These are phyloP conservation scores for Eurystomus gularis DNA, from an alignment of 2,113 vertebrate species.

Conservation along the genomic window DNA sequence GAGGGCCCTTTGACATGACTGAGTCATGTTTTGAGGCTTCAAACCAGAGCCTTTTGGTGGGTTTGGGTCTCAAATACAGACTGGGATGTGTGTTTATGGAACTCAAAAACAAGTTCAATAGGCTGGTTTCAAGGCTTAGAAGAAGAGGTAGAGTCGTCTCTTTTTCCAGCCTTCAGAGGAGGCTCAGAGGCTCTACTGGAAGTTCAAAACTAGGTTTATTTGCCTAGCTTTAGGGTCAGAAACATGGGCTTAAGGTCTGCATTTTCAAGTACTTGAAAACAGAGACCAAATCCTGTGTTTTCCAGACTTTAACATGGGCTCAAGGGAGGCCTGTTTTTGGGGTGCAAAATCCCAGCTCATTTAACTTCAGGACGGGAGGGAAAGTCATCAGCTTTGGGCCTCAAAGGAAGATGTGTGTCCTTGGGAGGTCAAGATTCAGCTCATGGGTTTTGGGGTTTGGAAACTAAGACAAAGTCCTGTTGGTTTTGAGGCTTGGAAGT, in stretches of 20 bases:
- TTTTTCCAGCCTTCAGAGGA: not conserved
- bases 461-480: not conserved
- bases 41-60: not conserved
- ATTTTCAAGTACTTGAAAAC: not conserved
- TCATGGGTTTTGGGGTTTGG: not conserved
- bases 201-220: not conserved
- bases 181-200: not conserved
- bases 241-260: not conserved
- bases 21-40: too few relatives aligned
- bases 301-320: not conserved
- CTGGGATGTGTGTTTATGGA: not conserved
- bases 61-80: not conserved
- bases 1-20: too few relatives aligned
- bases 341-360: not conserved
- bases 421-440: too few relatives aligned
- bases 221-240: not conserved
- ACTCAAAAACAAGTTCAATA: not conserved
- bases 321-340: not conserved
- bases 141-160: too few relatives aligned
- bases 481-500: too few relatives aligned
- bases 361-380: not conserved
- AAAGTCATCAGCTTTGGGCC: not conserved
- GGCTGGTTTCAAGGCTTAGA: not conserved
- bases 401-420: not conserved
- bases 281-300: not conserved